These are phyloP conservation scores for Calameuta pallipes DNA, from an alignment of 2,888 invertebrate species.

Conservation along the genomic window DNA sequence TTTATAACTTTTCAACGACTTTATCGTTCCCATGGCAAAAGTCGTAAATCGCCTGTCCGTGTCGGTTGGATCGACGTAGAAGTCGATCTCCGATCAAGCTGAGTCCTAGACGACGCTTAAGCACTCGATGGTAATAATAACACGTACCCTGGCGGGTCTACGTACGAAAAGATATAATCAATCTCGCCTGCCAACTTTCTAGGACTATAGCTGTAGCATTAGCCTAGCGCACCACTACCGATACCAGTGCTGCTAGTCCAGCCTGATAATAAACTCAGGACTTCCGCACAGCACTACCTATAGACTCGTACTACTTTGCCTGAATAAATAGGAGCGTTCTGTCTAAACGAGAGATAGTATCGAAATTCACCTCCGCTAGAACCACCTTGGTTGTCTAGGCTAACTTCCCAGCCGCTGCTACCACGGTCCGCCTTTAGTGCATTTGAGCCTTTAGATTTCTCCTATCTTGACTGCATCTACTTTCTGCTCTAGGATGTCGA, in stretches of 20 bases:
- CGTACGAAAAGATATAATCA: slow-evolving; percentile 1
- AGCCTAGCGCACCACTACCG: not conserved
- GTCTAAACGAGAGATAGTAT: slow-evolving; percentile 33
- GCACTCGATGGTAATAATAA: not conserved
- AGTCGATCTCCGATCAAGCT: not conserved
- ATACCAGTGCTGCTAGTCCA: not conserved
- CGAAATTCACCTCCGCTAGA: slow-evolving; percentile 16
- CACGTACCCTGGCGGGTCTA: not conserved
- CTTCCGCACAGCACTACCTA: slow-evolving; percentile 14
- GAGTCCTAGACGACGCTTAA: not conserved
- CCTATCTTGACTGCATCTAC: not conserved
- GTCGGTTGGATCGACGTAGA: not conserved
- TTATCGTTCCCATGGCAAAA: not conserved
- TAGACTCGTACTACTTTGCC: slow-evolving; percentile 31
- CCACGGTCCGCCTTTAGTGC: not conserved
- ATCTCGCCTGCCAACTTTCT: slow-evolving; percentile 8
- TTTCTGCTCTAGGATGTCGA: not conserved
- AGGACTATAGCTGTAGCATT: not conserved
- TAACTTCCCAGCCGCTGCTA: not conserved
- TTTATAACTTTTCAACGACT: not conserved
- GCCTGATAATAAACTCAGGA: slow-evolving; percentile 20
- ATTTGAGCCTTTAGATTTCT: not conserved
- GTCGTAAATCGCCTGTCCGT: not conserved
- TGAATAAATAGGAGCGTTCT: slow-evolving; percentile 38
- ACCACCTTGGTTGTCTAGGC: not conserved